These are phyloP conservation scores for Phoenoteleia sp. DNA, from an alignment of 2,888 invertebrate species.

Conservation along the genomic window DNA sequence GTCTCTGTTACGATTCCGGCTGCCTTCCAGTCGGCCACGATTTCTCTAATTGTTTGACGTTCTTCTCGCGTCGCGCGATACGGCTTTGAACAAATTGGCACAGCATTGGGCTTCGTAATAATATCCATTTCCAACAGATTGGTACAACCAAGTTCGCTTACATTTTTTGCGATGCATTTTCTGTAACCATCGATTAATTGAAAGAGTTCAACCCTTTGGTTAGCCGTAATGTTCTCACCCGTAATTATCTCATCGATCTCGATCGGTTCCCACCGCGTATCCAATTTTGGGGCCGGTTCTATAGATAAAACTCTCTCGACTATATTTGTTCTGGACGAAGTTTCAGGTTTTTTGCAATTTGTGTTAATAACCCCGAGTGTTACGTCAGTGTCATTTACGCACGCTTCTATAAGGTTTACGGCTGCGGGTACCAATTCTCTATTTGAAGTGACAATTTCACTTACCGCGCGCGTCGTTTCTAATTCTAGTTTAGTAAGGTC, in stretches of 20 bases:
- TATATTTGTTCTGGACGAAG: background rate
- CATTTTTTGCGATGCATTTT: background rate
- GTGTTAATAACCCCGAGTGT: background rate
- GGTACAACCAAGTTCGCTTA: background rate
- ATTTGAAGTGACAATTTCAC: background rate
- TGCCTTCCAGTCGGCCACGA: background rate
- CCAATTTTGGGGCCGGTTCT: background rate
- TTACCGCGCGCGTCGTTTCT: background rate
- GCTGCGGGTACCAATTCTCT: background rate
- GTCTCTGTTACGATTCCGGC: background rate
- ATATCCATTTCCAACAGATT: background rate
- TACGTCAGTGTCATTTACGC: background rate
- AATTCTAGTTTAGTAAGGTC: background rate
- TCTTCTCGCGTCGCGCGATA: background rate
- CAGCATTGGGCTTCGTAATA: background rate
- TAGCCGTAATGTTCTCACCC: background rate
- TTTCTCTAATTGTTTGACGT: background rate
- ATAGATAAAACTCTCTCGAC: background rate
- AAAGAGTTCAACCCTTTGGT: background rate
- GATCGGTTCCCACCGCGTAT: background rate
- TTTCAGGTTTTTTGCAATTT: background rate
- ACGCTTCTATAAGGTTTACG: slow-evolving; percentile 10
- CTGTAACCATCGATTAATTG: background rate
- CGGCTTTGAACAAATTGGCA: background rate
- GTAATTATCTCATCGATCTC: background rate